These are phyloP conservation scores for Apeira syringaria DNA, from an alignment of 2,888 invertebrate species.

Conservation along the genomic window DNA sequence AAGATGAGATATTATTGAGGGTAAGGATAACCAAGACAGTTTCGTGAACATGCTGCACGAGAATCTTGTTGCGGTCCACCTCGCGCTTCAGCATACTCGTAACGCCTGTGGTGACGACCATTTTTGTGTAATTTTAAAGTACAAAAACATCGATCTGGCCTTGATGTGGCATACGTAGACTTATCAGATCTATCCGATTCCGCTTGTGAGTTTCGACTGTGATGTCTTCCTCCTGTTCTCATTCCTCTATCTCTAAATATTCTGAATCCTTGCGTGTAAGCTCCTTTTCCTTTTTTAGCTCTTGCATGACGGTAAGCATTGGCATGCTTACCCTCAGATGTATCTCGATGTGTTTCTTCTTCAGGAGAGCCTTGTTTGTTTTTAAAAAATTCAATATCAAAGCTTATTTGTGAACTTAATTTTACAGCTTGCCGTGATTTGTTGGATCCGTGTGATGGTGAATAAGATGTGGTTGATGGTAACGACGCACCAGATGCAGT, in stretches of 20 bases:
- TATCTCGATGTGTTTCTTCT: background rate
- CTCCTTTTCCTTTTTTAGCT: background rate
- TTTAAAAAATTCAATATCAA: conserved; percentile 38
- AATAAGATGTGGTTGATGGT: background rate
- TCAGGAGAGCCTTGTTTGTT: conserved; percentile 3
- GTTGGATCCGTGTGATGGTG: background rate
- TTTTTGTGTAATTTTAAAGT: conserved; percentile 12
- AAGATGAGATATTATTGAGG: background rate
- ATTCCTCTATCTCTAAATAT: background rate
- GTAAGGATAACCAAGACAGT: background rate
- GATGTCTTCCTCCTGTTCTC: background rate
- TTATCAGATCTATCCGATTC: background rate
- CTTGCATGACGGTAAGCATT: too few relatives aligned
- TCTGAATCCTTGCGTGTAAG: background rate
- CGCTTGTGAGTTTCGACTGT: background rate
- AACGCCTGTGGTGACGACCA: background rate
- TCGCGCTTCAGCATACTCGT: background rate
- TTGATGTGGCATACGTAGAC: background rate
- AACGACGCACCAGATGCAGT: background rate
- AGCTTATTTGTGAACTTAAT: conserved; percentile 34
- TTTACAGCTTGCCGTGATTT: conserved; percentile 21
- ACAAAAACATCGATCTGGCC: conserved; percentile 10
- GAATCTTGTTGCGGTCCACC: background rate
- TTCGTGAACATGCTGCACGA: background rate
- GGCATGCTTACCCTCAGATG: background rate